Percentiles rank a stretch among this genome's conserved stretches.
Evolutionary conservation across 2,797 vertebrate genomes (phyloP).

Genomic region (Alosa sapidissima): DNA sequence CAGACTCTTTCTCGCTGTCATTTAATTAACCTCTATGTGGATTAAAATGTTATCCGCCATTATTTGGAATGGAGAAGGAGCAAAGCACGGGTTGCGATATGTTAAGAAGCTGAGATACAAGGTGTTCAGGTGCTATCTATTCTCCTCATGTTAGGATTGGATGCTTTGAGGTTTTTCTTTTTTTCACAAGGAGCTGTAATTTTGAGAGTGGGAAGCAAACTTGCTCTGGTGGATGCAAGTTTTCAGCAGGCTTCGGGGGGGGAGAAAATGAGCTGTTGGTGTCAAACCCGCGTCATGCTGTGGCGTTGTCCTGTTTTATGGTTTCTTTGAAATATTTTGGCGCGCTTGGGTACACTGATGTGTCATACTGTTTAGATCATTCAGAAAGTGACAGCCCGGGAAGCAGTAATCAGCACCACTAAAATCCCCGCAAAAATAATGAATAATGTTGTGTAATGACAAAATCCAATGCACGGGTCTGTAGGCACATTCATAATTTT

Average conservation of each 20-base stretch:
- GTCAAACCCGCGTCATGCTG: slow-evolving; percentile 20
- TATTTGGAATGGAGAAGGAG: slow-evolving; percentile 44
- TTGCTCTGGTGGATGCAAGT: slow-evolving; percentile 18
- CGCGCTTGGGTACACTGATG: slow-evolving; percentile 35
- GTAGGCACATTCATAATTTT: slow-evolving; percentile 14
- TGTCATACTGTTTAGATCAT: slow-evolving; percentile 40
- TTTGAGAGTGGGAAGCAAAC: slow-evolving; percentile 39
- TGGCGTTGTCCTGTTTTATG: slow-evolving; percentile 16
- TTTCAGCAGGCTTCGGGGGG: slow-evolving; percentile 27
- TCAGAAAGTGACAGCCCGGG: slow-evolving; percentile 16
- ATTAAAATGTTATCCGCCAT: slow-evolving; percentile 56
- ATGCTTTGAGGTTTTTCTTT: slow-evolving; percentile 38
- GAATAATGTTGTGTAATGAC: slow-evolving; percentile 25
- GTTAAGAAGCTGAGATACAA: slow-evolving; percentile 39
- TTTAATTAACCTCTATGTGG: slow-evolving; percentile 57
- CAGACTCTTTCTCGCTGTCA: slow-evolving; percentile 52
- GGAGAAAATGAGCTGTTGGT: slow-evolving; percentile 44
- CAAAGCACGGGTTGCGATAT: slow-evolving; percentile 24
- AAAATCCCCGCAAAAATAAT: slow-evolving; percentile 7
- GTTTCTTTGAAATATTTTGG: slow-evolving; percentile 35
- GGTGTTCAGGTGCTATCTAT: slow-evolving; percentile 30
- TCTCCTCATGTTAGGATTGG: slow-evolving; percentile 33
- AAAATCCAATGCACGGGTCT: slow-evolving; percentile 17
- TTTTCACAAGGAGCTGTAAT: slow-evolving; percentile 32
- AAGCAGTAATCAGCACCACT: slow-evolving; percentile 21